Conservation (phyloP, 2,888 invertebrate species). For the Autographa pulchrina region DNA sequence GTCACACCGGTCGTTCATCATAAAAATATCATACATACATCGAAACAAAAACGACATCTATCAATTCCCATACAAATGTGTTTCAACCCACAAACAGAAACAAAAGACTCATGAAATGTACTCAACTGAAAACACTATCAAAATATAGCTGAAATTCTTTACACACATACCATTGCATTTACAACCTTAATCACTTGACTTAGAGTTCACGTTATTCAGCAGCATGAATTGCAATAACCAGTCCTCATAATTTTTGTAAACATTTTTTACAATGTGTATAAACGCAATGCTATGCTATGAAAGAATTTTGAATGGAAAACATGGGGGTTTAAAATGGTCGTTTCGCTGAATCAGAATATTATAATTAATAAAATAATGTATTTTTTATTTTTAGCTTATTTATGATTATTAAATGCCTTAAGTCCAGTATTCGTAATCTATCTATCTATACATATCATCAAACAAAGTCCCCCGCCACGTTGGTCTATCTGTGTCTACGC, state of each 20-base stretch:
- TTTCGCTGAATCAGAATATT: neutral
- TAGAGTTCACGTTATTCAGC: conserved; percentile 1
- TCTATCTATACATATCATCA: too few species aligned
- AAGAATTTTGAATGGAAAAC: neutral
- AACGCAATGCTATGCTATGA: conserved; percentile 1
- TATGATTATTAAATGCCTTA: too few species aligned
- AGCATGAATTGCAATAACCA: neutral
- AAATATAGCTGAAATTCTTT: neutral
- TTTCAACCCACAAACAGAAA: neutral
- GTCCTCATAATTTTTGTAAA: conserved; percentile 4
- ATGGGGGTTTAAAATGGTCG: neutral
- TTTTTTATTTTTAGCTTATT: too few species aligned
- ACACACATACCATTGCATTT: neutral
- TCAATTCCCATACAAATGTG: conserved; percentile 1
- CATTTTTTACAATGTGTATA: conserved; percentile 2
- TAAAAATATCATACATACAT: neutral
- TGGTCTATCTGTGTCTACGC: too few species aligned
- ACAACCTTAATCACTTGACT: neutral
- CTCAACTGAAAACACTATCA: neutral
- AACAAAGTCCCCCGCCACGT: too few species aligned
- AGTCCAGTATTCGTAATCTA: too few species aligned
- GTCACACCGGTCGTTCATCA: neutral
- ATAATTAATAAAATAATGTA: neutral
- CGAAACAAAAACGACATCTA: neutral
- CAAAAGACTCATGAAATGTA: conserved; percentile 5